phyloP scores from a whole-genome alignment of 2,113 vertebrate genomes.

The Halcyon senegalensis region DNA sequence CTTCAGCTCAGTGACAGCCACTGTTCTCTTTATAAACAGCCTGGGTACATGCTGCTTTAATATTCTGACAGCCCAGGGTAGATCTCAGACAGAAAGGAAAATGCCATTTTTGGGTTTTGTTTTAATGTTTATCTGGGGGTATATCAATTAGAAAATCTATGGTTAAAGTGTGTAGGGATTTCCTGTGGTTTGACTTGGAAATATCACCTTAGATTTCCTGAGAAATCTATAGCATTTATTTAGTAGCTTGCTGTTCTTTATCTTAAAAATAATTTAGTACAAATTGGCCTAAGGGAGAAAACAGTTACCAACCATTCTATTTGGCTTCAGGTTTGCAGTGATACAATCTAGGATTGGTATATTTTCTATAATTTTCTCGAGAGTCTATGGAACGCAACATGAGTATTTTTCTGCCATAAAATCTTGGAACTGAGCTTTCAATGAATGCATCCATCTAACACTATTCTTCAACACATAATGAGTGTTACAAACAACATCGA shows the following conservation, averaged over 20 bases:
- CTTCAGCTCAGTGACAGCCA: background rate
- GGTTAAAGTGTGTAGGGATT: background rate
- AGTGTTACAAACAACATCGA: background rate
- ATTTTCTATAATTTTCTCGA: background rate
- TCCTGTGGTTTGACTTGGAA: slow-evolving; percentile 9
- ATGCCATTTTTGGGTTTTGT: background rate
- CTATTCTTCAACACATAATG: background rate
- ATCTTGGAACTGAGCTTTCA: background rate
- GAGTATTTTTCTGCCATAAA: background rate
- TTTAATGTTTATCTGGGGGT: slow-evolving; percentile 12
- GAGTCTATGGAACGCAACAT: background rate
- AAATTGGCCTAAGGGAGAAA: background rate
- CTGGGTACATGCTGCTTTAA: background rate
- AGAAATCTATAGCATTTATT: background rate
- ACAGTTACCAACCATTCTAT: background rate
- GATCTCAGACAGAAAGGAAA: background rate
- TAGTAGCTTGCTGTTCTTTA: background rate
- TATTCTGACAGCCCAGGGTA: background rate
- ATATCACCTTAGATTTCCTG: background rate
- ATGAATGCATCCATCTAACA: background rate
- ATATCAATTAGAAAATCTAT: background rate
- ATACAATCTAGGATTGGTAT: background rate
- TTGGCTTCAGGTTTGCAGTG: background rate
- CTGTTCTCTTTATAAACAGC: background rate
- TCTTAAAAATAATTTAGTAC: background rate